Evolutionary conservation across 2,888 invertebrate genomes (phyloP).

Genomic region (Abscondita cerata): DNA sequence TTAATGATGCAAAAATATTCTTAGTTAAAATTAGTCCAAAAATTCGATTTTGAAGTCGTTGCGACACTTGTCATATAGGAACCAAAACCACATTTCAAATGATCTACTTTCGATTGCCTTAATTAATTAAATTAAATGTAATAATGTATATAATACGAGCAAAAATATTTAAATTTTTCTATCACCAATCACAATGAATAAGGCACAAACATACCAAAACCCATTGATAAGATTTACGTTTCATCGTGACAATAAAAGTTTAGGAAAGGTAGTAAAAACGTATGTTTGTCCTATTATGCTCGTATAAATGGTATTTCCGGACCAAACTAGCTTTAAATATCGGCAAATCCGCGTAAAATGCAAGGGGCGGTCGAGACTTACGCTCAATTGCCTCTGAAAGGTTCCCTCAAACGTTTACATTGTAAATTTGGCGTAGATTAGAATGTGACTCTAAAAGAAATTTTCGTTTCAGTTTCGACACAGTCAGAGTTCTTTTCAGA

Average conservation of each 20-base stretch:
- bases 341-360: slow-evolving; percentile 58
- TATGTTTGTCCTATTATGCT: slow-evolving; percentile 25
- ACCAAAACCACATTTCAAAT: too few relatives aligned
- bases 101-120: too few relatives aligned
- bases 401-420: slow-evolving; percentile 35
- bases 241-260: not conserved
- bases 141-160: too few relatives aligned
- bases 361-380: slow-evolving; percentile 54
- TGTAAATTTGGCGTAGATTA: slow-evolving; percentile 23
- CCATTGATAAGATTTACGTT: slow-evolving; percentile 4
- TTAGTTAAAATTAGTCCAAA: too few relatives aligned
- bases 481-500: slow-evolving; percentile 16
- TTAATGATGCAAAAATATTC: too few relatives aligned
- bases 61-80: too few relatives aligned
- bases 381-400: slow-evolving; percentile 57
- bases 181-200: too few relatives aligned
- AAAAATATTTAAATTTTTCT: too few relatives aligned
- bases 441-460: slow-evolving; percentile 36
- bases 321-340: slow-evolving; percentile 47
- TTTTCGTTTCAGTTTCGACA: not conserved
- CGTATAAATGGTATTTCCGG: slow-evolving; percentile 31
- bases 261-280: slow-evolving; percentile 13
- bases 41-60: too few relatives aligned
- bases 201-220: too few relatives aligned
- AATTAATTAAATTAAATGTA: too few relatives aligned